Percentiles rank a stretch among this genome's conserved stretches.
These are phyloP conservation scores for Hystrix cristata DNA, from an alignment of 2,113 vertebrate species.

Conservation along the genomic window DNA sequence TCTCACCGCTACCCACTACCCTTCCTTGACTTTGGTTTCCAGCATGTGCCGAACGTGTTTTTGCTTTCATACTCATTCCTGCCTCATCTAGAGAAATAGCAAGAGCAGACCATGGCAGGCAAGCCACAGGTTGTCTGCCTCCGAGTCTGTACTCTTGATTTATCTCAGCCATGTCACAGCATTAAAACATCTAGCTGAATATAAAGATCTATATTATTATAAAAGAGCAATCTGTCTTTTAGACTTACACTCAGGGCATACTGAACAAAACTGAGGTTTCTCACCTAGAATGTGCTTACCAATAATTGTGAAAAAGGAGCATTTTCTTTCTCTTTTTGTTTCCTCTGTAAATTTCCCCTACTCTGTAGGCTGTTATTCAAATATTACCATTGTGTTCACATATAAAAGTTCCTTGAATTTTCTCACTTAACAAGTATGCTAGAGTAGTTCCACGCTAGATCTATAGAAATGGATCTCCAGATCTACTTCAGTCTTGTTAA, in stretches of 20 bases:
- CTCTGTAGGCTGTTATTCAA: not conserved
- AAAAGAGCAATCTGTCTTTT: not conserved
- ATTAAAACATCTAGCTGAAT: not conserved
- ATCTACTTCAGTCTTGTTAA: not conserved
- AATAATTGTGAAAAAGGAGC: not conserved
- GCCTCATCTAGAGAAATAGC: not conserved
- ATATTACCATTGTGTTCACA: not conserved
- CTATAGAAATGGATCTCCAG: not conserved
- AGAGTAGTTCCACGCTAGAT: not conserved
- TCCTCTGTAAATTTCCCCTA: not conserved
- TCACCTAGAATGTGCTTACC: not conserved
- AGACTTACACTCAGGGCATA: not conserved
- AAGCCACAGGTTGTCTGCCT: not conserved
- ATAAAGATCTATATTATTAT: not conserved
- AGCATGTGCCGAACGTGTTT: not conserved
- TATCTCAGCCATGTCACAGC: not conserved
- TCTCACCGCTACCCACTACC: not conserved
- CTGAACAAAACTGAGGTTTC: not conserved
- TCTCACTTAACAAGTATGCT: not conserved
- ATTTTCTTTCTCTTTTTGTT: not conserved
- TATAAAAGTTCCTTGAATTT: not conserved
- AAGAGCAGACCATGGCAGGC: not conserved
- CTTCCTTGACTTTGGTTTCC: not conserved
- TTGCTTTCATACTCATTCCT: not conserved
- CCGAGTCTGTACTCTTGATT: not conserved